Evolutionary conservation across 2,113 vertebrate genomes (phyloP).

Genomic region (Vulpes lagopus): DNA sequence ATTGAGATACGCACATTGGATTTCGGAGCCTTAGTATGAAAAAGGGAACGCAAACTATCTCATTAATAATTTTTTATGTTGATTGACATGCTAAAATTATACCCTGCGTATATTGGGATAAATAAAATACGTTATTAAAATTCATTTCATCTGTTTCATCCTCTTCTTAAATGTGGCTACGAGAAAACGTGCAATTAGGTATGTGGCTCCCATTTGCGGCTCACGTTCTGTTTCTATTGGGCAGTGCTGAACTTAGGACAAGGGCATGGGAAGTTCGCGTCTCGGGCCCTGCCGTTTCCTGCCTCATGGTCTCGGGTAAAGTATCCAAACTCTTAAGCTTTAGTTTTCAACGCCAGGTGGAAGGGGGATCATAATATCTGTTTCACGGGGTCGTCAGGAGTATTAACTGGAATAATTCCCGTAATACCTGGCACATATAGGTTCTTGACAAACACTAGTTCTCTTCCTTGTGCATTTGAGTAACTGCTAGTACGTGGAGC

Average conservation of each 20-base stretch:
- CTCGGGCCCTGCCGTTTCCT: conserved; percentile 24
- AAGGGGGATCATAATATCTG: not conserved
- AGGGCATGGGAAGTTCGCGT: conserved; percentile 2
- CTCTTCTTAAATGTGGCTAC: conserved; percentile 58
- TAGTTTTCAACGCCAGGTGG: not conserved
- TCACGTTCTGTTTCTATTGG: conserved; percentile 55
- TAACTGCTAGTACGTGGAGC: not conserved
- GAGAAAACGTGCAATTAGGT: conserved; percentile 44
- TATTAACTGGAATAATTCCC: conserved; percentile 8
- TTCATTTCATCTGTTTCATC: conserved; percentile 61
- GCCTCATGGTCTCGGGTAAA: conserved; percentile 18
- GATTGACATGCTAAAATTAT: conserved; percentile 49
- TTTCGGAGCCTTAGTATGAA: conserved; percentile 18
- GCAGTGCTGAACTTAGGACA: not conserved
- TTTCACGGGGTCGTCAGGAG: not conserved
- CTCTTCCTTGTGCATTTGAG: not conserved
- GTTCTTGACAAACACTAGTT: not conserved
- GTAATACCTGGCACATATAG: not conserved
- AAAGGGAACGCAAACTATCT: not conserved
- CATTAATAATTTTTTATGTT: conserved; percentile 50
- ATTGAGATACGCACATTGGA: not conserved
- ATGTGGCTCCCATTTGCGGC: not conserved
- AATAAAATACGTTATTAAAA: conserved; percentile 60
- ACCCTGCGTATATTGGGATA: conserved; percentile 39
- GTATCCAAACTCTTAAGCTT: conserved; percentile 9